A percentile compares a stretch with the other conserved stretches of the same genome.
These are phyloP conservation scores for Eremophila alpestris DNA, from an alignment of 2,797 vertebrate species.

Conservation along the genomic window DNA sequence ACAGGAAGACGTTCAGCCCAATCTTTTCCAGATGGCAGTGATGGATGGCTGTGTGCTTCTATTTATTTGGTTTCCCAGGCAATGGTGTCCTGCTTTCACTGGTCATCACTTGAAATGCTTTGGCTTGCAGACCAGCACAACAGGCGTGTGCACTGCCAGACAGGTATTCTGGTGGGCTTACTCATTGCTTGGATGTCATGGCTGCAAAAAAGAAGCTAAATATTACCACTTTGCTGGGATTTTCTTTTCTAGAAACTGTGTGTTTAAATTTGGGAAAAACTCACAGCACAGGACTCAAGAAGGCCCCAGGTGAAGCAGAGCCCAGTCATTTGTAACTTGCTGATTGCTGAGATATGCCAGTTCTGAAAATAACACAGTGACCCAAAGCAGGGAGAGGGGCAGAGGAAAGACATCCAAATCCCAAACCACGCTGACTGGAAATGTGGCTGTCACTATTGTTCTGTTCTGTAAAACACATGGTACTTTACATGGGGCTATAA, in stretches of 20 bases:
- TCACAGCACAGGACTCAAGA: background rate
- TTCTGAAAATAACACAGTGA: slow-evolving; percentile 12
- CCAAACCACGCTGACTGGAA: slow-evolving; percentile 18
- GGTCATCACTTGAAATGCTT: slow-evolving; percentile 72
- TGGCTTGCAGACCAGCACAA: slow-evolving; percentile 32
- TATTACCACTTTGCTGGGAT: background rate
- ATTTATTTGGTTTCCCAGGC: slow-evolving; percentile 86
- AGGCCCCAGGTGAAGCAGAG: background rate
- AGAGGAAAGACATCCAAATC: background rate
- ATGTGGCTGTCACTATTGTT: slow-evolving; percentile 23
- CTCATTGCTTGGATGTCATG: background rate
- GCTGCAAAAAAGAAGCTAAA: background rate
- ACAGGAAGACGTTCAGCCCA: slow-evolving; percentile 81
- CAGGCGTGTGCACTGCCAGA: background rate
- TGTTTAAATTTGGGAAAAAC: background rate
- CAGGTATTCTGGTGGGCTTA: slow-evolving; percentile 60
- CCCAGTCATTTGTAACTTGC: background rate
- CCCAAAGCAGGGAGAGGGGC: background rate
- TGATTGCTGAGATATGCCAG: background rate
- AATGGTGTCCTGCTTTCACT: slow-evolving; percentile 78
- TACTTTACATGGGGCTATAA: slow-evolving; percentile 6
- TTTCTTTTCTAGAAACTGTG: background rate
- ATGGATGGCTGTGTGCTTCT: slow-evolving; percentile 90
- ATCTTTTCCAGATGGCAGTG: slow-evolving; percentile 94
- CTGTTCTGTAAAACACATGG: slow-evolving; percentile 33